phyloP scores from a whole-genome alignment of 2,888 invertebrate genomes.

The Leucophora obtusa region DNA sequence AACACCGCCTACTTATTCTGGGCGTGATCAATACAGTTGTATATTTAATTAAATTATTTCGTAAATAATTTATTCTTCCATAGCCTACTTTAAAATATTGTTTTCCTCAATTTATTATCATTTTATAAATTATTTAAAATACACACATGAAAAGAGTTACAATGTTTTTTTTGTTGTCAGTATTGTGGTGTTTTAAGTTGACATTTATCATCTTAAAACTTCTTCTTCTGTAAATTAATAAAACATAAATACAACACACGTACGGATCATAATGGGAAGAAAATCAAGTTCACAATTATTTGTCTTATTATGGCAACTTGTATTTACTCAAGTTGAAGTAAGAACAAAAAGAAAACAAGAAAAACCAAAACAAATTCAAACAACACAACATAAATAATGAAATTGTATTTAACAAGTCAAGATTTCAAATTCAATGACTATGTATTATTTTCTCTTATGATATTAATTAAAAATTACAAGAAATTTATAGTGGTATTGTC shows the following conservation, averaged over 20 bases:
- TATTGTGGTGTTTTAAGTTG: conserved; percentile 22
- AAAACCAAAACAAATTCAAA: neutral
- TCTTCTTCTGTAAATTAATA: conserved; percentile 21
- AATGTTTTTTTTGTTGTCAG: conserved; percentile 2
- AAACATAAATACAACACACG: conserved; percentile 10
- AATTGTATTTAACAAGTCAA: neutral
- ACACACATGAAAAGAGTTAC: conserved; percentile 1
- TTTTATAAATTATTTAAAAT: neutral
- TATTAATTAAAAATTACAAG: neutral
- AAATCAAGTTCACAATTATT: conserved; percentile 54
- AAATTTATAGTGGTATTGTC: too few relatives aligned
- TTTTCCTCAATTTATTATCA: neutral
- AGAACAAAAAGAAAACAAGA: neutral
- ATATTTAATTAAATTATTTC: neutral
- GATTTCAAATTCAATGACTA: conserved; percentile 1
- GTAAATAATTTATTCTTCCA: neutral
- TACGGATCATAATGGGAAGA: neutral
- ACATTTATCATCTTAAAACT: conserved; percentile 20
- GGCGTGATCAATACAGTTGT: too few relatives aligned
- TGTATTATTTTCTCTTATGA: neutral
- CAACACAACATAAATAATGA: neutral
- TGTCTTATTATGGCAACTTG: conserved; percentile 39
- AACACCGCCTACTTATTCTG: too few relatives aligned
- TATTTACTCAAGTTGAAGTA: conserved; percentile 17
- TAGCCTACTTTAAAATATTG: neutral